These are phyloP conservation scores for Automeris io DNA, from an alignment of 2,888 invertebrate genomes.

Conservation along the genomic window DNA sequence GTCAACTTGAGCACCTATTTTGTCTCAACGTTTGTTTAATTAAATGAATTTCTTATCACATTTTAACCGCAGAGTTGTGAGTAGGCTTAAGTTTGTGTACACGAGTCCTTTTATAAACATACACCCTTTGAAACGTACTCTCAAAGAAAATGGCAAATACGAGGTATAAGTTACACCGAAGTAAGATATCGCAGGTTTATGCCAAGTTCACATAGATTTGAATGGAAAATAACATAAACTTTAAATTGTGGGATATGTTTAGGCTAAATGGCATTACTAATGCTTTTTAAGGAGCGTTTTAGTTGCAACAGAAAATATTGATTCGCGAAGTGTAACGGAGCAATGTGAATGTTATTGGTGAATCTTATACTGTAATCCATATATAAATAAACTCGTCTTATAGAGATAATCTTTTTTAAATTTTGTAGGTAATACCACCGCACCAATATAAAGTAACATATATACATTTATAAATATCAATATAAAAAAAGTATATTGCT, in stretches of 20 bases:
- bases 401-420: too few species aligned
- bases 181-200: slow-evolving; percentile 38
- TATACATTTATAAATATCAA: too few species aligned
- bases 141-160: slow-evolving; percentile 49
- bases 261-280: slow-evolving; percentile 55
- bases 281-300: slow-evolving; percentile 60
- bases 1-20: slow-evolving; percentile 43
- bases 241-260: slow-evolving; percentile 33
- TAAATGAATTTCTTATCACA: slow-evolving; percentile 41
- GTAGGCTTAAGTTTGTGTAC: slow-evolving; percentile 10
- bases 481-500: too few species aligned
- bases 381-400: slow-evolving; percentile 24
- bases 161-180: slow-evolving; percentile 24
- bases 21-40: slow-evolving; percentile 52
- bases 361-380: slow-evolving; percentile 27
- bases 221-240: slow-evolving; percentile 35
- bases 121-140: slow-evolving; percentile 23
- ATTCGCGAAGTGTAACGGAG: slow-evolving; percentile 48
- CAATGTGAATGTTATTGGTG: slow-evolving; percentile 34
- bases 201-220: slow-evolving; percentile 39
- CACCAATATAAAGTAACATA: too few species aligned
- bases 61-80: slow-evolving; percentile 14
- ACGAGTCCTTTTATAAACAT: slow-evolving; percentile 16
- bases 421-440: too few species aligned
- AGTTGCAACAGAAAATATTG: slow-evolving; percentile 58